Conservation (phyloP, 2,888 invertebrate genomes). For the Orthosia gothica region DNA sequence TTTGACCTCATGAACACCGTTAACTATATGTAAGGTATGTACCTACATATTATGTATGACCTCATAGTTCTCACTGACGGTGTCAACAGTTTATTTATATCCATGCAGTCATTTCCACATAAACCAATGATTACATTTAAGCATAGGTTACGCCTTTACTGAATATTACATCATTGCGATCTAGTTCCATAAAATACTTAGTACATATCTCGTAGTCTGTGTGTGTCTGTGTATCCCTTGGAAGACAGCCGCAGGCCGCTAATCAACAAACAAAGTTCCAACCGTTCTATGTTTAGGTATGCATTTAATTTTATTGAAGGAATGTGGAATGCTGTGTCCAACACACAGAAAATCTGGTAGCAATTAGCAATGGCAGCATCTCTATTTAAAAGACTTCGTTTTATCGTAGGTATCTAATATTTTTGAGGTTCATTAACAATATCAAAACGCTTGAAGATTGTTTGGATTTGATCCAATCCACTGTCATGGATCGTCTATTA, state of each 20-base stretch:
- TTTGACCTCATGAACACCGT: constrained; percentile 65
- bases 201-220: no score
- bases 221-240: no score
- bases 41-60: constrained; percentile 54
- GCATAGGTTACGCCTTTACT: constrained; percentile 47
- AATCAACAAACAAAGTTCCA: background rate
- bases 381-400: background rate
- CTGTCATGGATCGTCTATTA: background rate
- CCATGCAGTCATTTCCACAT: constrained; percentile 63
- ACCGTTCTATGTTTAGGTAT: background rate
- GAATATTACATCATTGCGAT: constrained; percentile 55
- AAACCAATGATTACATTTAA: constrained; percentile 50
- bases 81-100: constrained; percentile 70
- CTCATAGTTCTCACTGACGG: constrained; percentile 59
- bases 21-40: constrained; percentile 29
- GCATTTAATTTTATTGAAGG: background rate
- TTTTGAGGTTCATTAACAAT: background rate
- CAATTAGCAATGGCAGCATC: background rate
- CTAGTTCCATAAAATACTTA: background rate
- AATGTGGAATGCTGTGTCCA: background rate
- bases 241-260: background rate
- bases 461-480: background rate
- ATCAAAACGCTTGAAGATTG: background rate
- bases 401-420: background rate
- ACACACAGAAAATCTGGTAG: background rate